Evolutionary conservation across 2,888 invertebrate species (phyloP).

Genomic region (Megaustenia siamemsis): DNA sequence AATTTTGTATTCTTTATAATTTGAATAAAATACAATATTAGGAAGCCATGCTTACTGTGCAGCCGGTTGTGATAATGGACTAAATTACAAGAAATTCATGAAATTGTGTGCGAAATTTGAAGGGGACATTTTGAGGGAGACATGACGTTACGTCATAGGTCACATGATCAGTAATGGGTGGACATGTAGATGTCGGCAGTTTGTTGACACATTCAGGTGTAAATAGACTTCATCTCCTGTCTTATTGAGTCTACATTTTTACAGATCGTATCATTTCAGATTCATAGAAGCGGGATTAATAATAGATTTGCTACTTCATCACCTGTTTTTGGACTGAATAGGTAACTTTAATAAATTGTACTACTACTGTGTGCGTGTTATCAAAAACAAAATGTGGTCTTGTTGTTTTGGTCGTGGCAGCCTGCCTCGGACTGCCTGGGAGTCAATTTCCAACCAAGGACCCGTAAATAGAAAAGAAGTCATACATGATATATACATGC

Average conservation of each 20-base stretch:
- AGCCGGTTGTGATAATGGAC: too few species aligned
- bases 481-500: too few species aligned
- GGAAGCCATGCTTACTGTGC: too few species aligned
- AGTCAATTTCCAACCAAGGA: too few species aligned
- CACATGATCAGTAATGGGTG: constrained; percentile 62
- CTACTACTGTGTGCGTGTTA: too few species aligned
- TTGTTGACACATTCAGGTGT: constrained; percentile 48
- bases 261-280: neutral
- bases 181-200: constrained; percentile 51
- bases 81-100: neutral
- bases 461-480: too few species aligned
- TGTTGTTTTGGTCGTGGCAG: too few species aligned
- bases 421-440: too few species aligned
- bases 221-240: neutral
- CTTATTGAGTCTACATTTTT: neutral
- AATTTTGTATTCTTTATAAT: too few species aligned
- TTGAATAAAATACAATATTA: too few species aligned
- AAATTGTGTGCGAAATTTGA: neutral
- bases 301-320: neutral
- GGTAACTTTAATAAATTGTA: neutral
- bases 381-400: too few species aligned
- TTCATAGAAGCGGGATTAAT: neutral
- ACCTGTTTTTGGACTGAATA: neutral
- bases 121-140: neutral
- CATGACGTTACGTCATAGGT: constrained; percentile 59